Base-by-base conservation (phyloP, 1,140 invertebrate genomes). In the Rhysida immarginata region DNA sequence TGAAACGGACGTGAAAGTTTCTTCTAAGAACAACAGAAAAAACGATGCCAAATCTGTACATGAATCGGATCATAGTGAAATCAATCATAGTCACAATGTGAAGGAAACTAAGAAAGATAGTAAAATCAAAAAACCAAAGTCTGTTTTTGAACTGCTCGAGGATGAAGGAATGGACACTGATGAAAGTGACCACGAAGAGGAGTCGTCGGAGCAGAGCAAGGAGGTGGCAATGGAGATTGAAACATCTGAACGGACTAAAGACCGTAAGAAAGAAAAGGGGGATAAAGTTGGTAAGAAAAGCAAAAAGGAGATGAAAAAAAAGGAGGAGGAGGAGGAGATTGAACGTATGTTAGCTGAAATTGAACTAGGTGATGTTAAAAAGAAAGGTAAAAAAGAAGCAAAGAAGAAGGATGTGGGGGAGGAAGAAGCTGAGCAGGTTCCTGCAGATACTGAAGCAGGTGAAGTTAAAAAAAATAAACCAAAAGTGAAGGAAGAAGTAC, bases 381-480 rank as follows among this genome's bases (percentile, higher is more conserved):
- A 58, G 69, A 74, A 72, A 57, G 70, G 67, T 63, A 58, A 62
- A 18, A 76, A 77, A 61, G 59, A 71, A 42, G n/a, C n/a, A n/a
- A 73, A 71, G 46, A 77, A 77, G 58, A 80, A 78, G 58, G 82
- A 82, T 69, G 79, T 80, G 27, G 80, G 83, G 62, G 81, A 86
- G 53, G 86, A 85, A 66, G 85, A 90, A 66, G 74, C 89, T 58
- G 86, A 91, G 65, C 84, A 85, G 69, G 81, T 87, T 45, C 69
- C 91, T 60, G 86, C 85, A 23, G 65, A 68, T 35, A 54, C 71
- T 11, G 66, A 68, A 43, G 49, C 54, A 57, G 61, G 60, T 2
- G 41, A 60, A 16, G 60, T 61, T 45, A 64, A 26, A 61, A 65
- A 53, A 59, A 59, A 2, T 61, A 60, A 62, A 54, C n/a, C n/a